Percentiles rank a stretch among this genome's conserved stretches.
Conservation (phyloP, 2,888 invertebrate genomes). For the Leucophenga maculata region DNA sequence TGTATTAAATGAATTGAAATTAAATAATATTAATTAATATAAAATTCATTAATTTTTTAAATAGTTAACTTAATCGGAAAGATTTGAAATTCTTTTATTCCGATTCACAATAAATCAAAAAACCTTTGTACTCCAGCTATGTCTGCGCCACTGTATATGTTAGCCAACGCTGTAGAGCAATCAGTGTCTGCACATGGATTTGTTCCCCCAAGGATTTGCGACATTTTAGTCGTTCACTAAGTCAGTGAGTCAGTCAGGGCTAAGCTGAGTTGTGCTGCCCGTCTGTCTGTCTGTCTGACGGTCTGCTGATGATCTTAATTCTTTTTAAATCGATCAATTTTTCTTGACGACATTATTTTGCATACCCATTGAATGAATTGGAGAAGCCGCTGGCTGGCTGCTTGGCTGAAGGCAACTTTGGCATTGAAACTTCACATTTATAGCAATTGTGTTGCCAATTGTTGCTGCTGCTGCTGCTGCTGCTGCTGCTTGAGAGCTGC, state of each 20-base stretch:
- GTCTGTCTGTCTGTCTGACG: conserved; percentile 9
- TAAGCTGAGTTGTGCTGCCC: no score
- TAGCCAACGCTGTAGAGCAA: conserved; percentile 18
- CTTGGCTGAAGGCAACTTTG: conserved; percentile 23
- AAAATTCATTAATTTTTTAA: no score
- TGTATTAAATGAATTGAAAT: no score
- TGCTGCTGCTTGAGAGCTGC: no score
- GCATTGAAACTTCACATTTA: conserved; percentile 39
- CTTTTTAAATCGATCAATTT: conserved; percentile 68
- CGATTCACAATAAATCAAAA: no score
- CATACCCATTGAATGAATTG: conserved; percentile 39
- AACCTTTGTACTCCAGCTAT: no score
- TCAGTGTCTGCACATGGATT: neutral
- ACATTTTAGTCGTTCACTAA: conserved; percentile 57
- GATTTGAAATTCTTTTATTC: no score
- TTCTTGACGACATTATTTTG: conserved; percentile 65
- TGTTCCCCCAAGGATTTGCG: neutral
- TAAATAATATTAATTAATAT: no score
- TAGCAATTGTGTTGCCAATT: conserved; percentile 15
- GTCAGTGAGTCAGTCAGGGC: conserved; percentile 57
- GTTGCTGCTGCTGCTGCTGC: conserved; percentile 14
- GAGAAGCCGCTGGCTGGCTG: neutral
- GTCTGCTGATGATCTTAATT: conserved; percentile 63
- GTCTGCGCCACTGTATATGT: no score
- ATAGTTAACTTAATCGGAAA: no score